These are phyloP conservation scores for Petrocephalus sullivani DNA, from an alignment of 2,797 vertebrate genomes.

Conservation along the genomic window DNA sequence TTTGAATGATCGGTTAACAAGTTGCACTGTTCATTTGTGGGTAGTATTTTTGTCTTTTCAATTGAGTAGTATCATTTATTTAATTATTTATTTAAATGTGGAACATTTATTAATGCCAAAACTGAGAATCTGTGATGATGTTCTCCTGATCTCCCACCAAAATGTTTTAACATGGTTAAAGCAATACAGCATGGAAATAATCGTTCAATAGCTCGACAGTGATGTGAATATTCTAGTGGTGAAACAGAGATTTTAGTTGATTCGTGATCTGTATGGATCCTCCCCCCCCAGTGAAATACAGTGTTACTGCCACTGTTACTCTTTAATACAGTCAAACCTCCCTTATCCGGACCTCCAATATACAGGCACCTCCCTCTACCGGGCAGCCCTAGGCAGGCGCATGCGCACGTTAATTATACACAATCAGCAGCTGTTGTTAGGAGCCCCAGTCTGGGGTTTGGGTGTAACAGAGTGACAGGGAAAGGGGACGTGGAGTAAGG, in stretches of 20 bases:
- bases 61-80: background rate
- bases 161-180: background rate
- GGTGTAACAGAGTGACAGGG: too few species aligned
- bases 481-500: too few species aligned
- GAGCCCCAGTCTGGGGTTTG: too few species aligned
- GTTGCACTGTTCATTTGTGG: background rate
- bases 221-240: background rate
- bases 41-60: background rate
- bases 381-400: too few species aligned
- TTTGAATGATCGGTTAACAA: background rate
- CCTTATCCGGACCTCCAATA: too few species aligned
- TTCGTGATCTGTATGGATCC: background rate
- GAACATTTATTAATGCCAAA: background rate
- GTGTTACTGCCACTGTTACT: background rate
- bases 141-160: background rate
- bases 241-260: background rate
- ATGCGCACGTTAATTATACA: too few species aligned
- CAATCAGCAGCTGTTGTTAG: too few species aligned
- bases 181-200: background rate
- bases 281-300: background rate
- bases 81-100: background rate
- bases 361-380: too few species aligned
- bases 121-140: background rate
- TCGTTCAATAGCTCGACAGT: background rate
- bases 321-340: background rate